Evolutionary conservation across 2,888 invertebrate species (phyloP).

Genomic region (Pristionchus exspectatus): DNA sequence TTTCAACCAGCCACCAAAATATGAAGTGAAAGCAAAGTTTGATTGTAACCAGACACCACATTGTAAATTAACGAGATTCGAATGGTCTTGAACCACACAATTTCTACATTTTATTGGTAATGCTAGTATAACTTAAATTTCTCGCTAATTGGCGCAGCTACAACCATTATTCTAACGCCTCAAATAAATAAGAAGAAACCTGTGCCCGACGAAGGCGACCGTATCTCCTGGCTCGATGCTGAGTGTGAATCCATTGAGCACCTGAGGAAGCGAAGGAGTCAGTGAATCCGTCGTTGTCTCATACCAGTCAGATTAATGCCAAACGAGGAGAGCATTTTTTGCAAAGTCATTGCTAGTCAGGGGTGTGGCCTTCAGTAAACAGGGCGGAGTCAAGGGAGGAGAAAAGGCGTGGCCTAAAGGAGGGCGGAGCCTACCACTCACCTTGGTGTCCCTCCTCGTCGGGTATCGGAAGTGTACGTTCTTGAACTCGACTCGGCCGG

Average conservation of each 20-base stretch:
- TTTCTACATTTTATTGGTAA: too few species aligned
- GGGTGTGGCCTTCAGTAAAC: too few species aligned
- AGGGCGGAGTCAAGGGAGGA: not conserved
- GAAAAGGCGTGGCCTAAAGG: not conserved
- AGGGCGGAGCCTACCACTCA: not conserved
- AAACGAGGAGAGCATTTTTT: not conserved
- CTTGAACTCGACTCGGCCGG: conserved; percentile 66
- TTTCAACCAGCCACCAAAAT: too few species aligned
- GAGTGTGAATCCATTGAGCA: conserved; percentile 79
- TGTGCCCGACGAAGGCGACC: conserved; percentile 83
- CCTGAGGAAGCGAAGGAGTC: conserved; percentile 15
- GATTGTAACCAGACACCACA: too few species aligned
- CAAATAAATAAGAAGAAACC: not conserved
- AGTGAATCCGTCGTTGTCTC: too few species aligned
- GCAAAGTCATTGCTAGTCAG: too few species aligned
- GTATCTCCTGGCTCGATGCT: conserved; percentile 79
- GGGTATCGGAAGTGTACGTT: conserved; percentile 75
- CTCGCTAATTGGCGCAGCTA: not conserved
- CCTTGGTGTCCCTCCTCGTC: conserved; percentile 63
- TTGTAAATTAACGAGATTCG: too few species aligned
- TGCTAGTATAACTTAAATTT: too few species aligned
- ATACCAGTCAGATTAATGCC: too few species aligned
- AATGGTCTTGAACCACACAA: too few species aligned
- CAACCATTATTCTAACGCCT: not conserved
- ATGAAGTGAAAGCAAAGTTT: too few species aligned